A percentile compares a stretch with the other conserved stretches of the same genome.
These are phyloP conservation scores for Synanthedon formicaeformis DNA, from an alignment of 2,888 invertebrate genomes.

Conservation along the genomic window DNA sequence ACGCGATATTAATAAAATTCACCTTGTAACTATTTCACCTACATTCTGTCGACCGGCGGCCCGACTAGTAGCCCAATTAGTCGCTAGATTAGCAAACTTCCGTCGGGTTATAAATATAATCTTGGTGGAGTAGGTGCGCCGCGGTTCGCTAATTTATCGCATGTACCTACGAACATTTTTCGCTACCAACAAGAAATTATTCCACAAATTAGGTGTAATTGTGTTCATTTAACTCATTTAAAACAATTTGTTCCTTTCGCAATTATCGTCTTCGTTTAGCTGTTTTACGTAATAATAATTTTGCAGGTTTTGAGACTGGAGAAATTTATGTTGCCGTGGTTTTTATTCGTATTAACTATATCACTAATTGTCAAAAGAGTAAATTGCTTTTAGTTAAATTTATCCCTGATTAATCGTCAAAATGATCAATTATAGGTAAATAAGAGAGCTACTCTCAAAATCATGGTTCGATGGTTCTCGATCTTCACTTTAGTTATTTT, in stretches of 20 bases:
- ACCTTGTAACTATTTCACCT: background rate
- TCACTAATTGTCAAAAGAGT: no score
- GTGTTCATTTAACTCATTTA: constrained; percentile 17
- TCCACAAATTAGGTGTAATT: constrained; percentile 32
- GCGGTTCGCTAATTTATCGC: constrained; percentile 16
- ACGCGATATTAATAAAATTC: background rate
- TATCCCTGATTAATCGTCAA: no score
- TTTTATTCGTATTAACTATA: no score
- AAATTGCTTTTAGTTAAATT: no score
- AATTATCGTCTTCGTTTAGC: no score
- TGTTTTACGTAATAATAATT: no score
- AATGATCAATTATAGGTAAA: no score
- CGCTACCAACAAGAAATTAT: constrained; percentile 26
- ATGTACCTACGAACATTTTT: constrained; percentile 12
- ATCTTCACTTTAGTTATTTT: no score
- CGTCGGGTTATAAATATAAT: constrained; percentile 14
- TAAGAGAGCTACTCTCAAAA: no score
- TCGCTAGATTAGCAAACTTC: constrained; percentile 5
- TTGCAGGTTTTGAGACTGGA: no score
- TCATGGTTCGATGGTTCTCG: no score
- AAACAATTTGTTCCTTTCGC: background rate
- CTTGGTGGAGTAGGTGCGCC: constrained; percentile 12
- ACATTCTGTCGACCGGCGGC: background rate
- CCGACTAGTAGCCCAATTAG: background rate
- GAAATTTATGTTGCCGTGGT: no score